These are phyloP conservation scores for Calvadosia cruxmelitensis DNA, from an alignment of 30 jellyfish, hydroid and myxozoan genomes.

Conservation along the genomic window DNA sequence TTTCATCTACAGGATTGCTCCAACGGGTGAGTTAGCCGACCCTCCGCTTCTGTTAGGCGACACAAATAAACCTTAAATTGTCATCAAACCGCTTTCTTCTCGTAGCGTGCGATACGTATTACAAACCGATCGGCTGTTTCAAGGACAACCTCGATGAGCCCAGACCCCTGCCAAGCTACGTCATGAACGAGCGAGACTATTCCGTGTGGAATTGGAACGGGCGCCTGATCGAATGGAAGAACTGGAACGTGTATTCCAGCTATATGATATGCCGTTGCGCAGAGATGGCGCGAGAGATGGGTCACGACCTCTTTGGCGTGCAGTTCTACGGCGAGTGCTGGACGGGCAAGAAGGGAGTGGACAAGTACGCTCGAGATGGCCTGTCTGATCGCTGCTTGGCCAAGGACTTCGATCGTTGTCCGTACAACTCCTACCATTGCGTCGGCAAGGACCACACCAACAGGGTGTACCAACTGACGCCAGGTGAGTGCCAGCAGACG, in stretches of 20 bases:
- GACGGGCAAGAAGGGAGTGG: constrained; percentile 35
- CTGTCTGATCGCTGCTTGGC: constrained; percentile 35
- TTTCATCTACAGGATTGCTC: constrained; percentile 69
- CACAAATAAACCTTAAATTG: too few species aligned
- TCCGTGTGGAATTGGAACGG: constrained; percentile 42
- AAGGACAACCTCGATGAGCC: constrained; percentile 24
- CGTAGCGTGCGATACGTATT: constrained; percentile 45
- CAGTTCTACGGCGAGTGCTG: constrained; percentile 85
- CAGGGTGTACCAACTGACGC: constrained; percentile 25
- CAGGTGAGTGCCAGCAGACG: constrained; percentile 18
- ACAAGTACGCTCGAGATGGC: constrained; percentile 30
- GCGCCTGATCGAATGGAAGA: constrained; percentile 53
- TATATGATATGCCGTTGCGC: constrained; percentile 72
- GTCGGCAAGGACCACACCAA: constrained; percentile 53
- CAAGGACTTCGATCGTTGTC: constrained; percentile 39
- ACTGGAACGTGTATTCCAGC: constrained; percentile 60
- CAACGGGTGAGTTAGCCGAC: constrained; percentile 35
- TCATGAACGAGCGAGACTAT: constrained; percentile 62
- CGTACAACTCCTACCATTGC: constrained; percentile 59
- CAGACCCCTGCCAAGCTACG: constrained; percentile 58
- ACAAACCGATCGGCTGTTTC: constrained; percentile 59
- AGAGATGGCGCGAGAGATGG: constrained; percentile 23
- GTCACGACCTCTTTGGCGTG: constrained; percentile 27
- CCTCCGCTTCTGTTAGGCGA: not conserved
- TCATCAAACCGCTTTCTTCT: too few species aligned